Percentiles rank a stretch among this genome's conserved stretches.
Evolutionary conservation across 1,140 invertebrate species (phyloP).

Genomic region (Sminthurides bifidus): DNA sequence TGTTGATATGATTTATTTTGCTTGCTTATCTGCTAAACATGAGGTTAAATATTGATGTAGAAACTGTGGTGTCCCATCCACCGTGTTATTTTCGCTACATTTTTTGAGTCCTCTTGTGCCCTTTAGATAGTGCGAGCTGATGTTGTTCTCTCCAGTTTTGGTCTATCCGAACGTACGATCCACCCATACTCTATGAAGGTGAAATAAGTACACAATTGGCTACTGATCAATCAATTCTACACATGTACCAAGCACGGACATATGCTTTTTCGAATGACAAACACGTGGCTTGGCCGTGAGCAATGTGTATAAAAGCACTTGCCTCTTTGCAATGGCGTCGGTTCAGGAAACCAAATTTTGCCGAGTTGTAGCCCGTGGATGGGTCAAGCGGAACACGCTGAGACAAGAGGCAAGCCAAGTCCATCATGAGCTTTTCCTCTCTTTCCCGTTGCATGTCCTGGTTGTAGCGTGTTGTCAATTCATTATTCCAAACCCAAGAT

Average conservation of each 20-base stretch:
- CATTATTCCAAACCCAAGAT: slow-evolving; percentile 47
- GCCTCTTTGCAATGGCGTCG: slow-evolving; percentile 11
- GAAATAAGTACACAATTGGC: too few species aligned
- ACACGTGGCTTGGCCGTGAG: too few species aligned
- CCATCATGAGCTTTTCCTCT: slow-evolving; percentile 58
- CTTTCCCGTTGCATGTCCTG: slow-evolving; percentile 70
- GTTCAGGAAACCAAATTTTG: slow-evolving; percentile 16
- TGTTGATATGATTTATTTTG: too few species aligned
- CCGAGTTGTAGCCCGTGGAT: slow-evolving; percentile 4
- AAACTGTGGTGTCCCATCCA: too few species aligned
- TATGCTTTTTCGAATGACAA: too few species aligned
- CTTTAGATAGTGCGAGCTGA: not conserved
- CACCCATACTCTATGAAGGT: slow-evolving; percentile 16
- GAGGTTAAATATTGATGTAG: too few species aligned
- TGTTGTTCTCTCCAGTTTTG: slow-evolving; percentile 22
- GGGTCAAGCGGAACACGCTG: slow-evolving; percentile 36
- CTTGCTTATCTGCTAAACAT: too few species aligned
- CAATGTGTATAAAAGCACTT: not conserved
- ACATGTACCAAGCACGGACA: too few species aligned
- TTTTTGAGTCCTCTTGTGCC: too few species aligned
- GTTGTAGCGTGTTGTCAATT: slow-evolving; percentile 62
- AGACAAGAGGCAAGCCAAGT: slow-evolving; percentile 51
- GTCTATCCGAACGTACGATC: slow-evolving; percentile 21
- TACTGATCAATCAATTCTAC: too few species aligned
- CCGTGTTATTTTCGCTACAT: too few species aligned